Base-by-base conservation (phyloP, 2,888 invertebrate genomes). In the Dicyrtomina minuta region DNA sequence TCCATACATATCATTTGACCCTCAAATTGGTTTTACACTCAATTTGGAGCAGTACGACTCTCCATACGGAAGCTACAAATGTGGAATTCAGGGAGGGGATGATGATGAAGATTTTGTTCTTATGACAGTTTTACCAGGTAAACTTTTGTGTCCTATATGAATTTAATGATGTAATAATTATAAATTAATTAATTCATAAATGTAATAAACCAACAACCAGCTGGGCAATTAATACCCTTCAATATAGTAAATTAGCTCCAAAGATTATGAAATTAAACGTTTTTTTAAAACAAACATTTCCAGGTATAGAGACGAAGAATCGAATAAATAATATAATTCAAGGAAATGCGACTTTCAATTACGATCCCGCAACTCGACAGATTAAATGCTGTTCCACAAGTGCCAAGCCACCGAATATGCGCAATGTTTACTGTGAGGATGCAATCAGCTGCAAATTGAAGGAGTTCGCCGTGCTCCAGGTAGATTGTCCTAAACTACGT, bases 331-430 rank as follows among this genome's bases (percentile, higher is more conserved):
- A 53, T 65, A 13, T 22, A 22, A 2, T 39, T 33, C n/a, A 59
- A 15, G 55, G 55, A n/a, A 55, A 55, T 55, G 55, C 55, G 1
- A 22, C 76, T 22, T 73, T 77, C 33, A 64, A 44, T 2, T 78
- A 66, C 46, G 74, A 74, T 61, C 65, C 69, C 49, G 66, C 66
- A n/a, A 64, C 66, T 3, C 67, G 73, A 20, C 69, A 72, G 61
- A 68, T 78, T n/a, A 66, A 70, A 49, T 78, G 77, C 44, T 78
- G 78, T 46, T 76, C 78, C 12, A 75, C 73, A 33, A 73, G 72
- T 51, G 46, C 72, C 12, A 75, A 58, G 55, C 46, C 77, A 1
- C 77, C 78, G 2, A 74, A 74, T 56, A 26, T 78, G 15, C 70
- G 72, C 49, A 72, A 69, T 33, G 66, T 75, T 12, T 78, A 74